Percentiles rank a stretch among this genome's conserved stretches.
phyloP scores from a whole-genome alignment of 1,140 invertebrate genomes.

The Hyphantria cunea region DNA sequence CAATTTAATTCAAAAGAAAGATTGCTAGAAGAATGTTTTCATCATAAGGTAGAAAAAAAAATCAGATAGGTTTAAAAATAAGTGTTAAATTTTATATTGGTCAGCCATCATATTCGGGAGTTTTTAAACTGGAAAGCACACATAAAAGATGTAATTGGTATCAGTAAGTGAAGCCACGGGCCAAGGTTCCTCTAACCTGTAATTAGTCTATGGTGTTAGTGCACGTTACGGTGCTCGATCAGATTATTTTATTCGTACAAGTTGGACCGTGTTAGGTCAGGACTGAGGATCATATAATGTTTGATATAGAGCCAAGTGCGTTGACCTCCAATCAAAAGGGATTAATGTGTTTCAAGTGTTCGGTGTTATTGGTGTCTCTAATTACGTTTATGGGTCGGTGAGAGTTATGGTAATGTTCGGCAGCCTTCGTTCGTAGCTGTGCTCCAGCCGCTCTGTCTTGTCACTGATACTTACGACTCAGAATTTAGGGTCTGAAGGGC shows the following conservation, averaged over 20 bases:
- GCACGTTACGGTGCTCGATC: constrained; percentile 35
- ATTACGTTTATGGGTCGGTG: constrained; percentile 70
- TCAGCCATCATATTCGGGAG: no score
- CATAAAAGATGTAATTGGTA: not conserved
- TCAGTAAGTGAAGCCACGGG: not conserved
- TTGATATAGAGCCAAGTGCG: constrained; percentile 51
- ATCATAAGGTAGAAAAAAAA: no score
- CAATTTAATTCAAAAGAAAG: no score
- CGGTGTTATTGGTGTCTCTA: constrained; percentile 71
- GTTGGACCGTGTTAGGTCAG: constrained; percentile 44
- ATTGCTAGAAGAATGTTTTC: no score
- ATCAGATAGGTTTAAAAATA: no score
- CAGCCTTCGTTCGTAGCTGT: constrained; percentile 61
- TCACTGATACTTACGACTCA: constrained; percentile 80
- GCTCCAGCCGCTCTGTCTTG: constrained; percentile 45
- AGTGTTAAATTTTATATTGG: no score
- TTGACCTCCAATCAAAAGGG: constrained; percentile 69
- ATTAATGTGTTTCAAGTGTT: constrained; percentile 73
- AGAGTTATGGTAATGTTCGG: constrained; percentile 77
- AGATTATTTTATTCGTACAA: constrained; percentile 46
- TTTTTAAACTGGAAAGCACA: not conserved
- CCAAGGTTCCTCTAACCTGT: no score
- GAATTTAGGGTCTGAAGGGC: constrained; percentile 81
- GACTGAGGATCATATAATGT: constrained; percentile 46
- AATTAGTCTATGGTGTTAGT: constrained; percentile 13